Evolutionary conservation across 1,140 invertebrate species (phyloP).

Genomic region (Lerema accius): DNA sequence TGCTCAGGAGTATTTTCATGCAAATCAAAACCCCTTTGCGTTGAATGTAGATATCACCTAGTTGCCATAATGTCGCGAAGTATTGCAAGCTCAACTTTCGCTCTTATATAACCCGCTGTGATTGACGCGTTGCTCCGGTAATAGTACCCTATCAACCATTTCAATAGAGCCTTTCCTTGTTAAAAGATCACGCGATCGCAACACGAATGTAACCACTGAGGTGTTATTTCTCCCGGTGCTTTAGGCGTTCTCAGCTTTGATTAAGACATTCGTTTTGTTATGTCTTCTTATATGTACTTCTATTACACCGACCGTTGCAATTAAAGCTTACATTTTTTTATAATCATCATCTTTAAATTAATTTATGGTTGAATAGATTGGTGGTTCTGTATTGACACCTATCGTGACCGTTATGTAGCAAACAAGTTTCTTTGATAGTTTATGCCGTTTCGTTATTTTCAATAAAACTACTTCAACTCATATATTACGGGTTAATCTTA

Average conservation of each 20-base stretch:
- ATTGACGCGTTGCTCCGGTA: constrained; percentile 68
- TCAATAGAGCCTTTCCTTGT: constrained; percentile 64
- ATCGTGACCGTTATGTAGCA: too few relatives aligned
- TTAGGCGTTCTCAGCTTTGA: not conserved
- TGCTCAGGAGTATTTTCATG: too few relatives aligned
- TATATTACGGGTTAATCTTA: not conserved
- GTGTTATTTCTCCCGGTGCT: not conserved
- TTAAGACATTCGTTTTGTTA: not conserved
- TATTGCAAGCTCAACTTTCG: constrained; percentile 53
- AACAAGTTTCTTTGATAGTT: not conserved
- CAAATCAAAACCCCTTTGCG: constrained; percentile 8
- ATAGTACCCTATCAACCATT: constrained; percentile 58
- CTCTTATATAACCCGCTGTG: constrained; percentile 60
- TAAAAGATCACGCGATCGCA: constrained; percentile 69
- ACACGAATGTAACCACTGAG: constrained; percentile 44
- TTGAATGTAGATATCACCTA: constrained; percentile 17
- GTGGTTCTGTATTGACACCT: too few relatives aligned
- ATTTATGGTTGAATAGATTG: too few relatives aligned
- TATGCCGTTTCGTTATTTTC: not conserved
- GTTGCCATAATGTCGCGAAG: constrained; percentile 14
- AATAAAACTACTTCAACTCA: not conserved
- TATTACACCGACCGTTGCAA: too few relatives aligned
- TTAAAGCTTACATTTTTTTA: too few relatives aligned
- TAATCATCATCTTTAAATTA: too few relatives aligned
- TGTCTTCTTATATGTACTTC: constrained; percentile 1